Base-by-base conservation (phyloP, 1,140 invertebrate genomes). In the Chelonus insularis region DNA sequence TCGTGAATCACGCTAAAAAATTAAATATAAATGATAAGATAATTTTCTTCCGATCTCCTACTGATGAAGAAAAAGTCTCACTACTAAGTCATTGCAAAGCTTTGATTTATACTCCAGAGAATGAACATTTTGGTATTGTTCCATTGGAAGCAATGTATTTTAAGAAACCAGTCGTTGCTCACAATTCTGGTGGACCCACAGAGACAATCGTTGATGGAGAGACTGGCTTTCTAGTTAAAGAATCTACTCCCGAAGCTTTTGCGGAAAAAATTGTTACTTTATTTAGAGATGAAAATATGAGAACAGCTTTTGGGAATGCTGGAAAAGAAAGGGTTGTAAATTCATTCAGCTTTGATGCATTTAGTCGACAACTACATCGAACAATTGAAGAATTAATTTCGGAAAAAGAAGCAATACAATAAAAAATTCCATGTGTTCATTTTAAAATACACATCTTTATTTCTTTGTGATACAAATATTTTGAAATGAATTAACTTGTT, bases 101-200 rank as follows among this genome's bases (percentile, higher is more conserved):
- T 72, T 79, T 99, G 3, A 70, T 99, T 11, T 99, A 99, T 68
- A 99, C 98, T 14, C 98, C 98, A 3, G 86, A 89, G 0, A 94
- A 94, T 76, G 98, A 99, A 78, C 98, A 99, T 83, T 99, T 99
- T 86, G 98, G 98, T 4, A 99, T 99, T 73, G 98, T 99, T 5
- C 98, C 98, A 1, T 81, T 99, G 51, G 98, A 99, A 85, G 96
- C 97, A 0, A 99, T 99, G 98, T 95, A 94, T 73, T 88, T 90
- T 72, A 82, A 84, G 21, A 92, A 94, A 72, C 96, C 97, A 14
- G 96, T 99, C 0, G 89, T 99, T 66, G 98, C 97, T 0, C 89
- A 94, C 0, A 94, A 96, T 72, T 95, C 90, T 75, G 98, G 98
- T 23, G 98, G 98, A 1, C 97, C 97, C 0, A 88, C 86, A 4